Base-by-base conservation (phyloP, 2,797 vertebrate species). In the Leptoclinus maculatus region DNA sequence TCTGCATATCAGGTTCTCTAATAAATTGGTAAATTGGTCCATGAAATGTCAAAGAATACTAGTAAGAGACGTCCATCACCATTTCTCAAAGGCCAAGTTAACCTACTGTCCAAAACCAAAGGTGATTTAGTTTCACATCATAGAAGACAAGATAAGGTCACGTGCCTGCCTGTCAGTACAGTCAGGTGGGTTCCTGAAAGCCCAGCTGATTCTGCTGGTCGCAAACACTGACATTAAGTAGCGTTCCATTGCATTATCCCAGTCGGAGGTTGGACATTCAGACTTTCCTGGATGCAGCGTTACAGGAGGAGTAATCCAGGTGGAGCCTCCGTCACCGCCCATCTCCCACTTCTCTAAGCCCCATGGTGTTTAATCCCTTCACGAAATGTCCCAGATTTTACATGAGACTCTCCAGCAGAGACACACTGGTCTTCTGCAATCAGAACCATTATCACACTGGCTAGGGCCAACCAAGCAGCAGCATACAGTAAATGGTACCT, bases 371-470 rank as follows among this genome's bases (percentile, higher is more conserved):
- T 95, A 97, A 95, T 95, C 94, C 95, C 96, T 79, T 96, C 95
- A 96, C 94, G 94, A 97, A 97, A 97, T 97, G 95, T 96, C 96
- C 96, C 95, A 96, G 97, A 96, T 96, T 97, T 97, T 96, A 97
- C 96, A 97, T 96, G 95, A 96, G 93, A 94, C 93, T 91, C 94
- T 96, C 96, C 94, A 92, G 93, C 87, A 94, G 73, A 57, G 58
- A 95, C 95, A 96, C 85, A 92, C 94, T 94, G 96, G 94, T 96
- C 94, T 96, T 96, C 95, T 95, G 95, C 96, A 97, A 97, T 98
- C 96, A 97, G 92, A 95, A 92, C 95, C 91, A 97, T 97, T 97
- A 97, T 97, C 97, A 96, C 95, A 74, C 96, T 95, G 95, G 95
- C 93, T 89, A 91, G 91, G 91, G 94, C 95, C 95, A 95, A 93